Evolutionary conservation across 2,797 vertebrate genomes (phyloP).

Genomic region (Lophius americanus): DNA sequence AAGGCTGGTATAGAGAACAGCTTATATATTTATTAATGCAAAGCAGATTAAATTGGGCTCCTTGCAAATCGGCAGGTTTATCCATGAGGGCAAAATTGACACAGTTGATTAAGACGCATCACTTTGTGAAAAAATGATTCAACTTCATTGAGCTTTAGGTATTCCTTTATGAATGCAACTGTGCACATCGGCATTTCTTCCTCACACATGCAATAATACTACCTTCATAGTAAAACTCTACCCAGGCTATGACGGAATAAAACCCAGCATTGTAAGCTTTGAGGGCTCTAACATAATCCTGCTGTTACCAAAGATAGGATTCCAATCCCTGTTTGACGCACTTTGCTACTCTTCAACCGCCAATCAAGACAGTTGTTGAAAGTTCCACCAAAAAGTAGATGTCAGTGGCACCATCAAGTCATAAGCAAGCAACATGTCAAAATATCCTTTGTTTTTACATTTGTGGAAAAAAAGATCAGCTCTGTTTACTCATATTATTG

Average conservation of each 20-base stretch:
- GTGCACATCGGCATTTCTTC: conserved; percentile 44
- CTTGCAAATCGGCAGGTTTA: conserved; percentile 61
- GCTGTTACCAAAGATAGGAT: conserved; percentile 66
- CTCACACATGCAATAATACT: conserved; percentile 32
- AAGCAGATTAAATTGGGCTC: conserved; percentile 69
- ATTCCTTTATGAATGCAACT: conserved; percentile 13
- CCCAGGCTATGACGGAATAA: conserved; percentile 42
- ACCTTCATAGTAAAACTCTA: conserved; percentile 40
- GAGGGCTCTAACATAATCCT: conserved; percentile 60
- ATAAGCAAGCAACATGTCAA: too few species aligned
- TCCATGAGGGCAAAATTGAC: conserved; percentile 56
- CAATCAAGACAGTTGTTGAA: too few species aligned
- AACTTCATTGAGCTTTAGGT: conserved; percentile 8
- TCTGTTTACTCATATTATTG: too few species aligned
- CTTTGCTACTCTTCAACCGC: too few species aligned
- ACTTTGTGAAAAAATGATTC: conserved; percentile 31
- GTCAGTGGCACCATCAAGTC: too few species aligned
- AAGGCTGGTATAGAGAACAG: conserved; percentile 41
- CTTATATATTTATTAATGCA: conserved; percentile 67
- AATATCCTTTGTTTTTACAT: too few species aligned
- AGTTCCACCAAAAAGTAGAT: too few species aligned
- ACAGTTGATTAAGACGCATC: conserved; percentile 34
- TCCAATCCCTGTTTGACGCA: conserved; percentile 31
- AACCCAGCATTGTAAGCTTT: conserved; percentile 34
- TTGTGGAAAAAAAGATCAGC: too few species aligned